Evolutionary conservation across 2,797 vertebrate species (phyloP).

Genomic region (Halcyon smyrnensis): DNA sequence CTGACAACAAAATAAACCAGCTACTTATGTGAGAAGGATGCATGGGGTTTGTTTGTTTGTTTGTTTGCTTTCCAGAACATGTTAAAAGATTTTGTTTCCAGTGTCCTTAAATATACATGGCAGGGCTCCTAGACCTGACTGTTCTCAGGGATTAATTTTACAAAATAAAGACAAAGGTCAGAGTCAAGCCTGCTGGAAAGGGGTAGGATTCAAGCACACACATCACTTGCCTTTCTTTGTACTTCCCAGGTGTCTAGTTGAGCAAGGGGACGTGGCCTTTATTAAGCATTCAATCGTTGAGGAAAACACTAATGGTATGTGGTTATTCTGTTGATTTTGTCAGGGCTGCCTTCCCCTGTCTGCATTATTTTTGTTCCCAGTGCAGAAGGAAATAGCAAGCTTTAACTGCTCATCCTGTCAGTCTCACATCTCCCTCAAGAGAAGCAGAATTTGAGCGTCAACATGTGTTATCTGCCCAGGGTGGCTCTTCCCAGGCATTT

Average conservation of each 20-base stretch:
- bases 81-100: background rate
- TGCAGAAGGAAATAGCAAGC: background rate
- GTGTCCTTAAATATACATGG: background rate
- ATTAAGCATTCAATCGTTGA: conserved; percentile 84
- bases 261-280: conserved; percentile 88
- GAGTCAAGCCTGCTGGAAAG: background rate
- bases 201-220: background rate
- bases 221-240: background rate
- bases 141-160: background rate
- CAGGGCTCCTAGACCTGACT: background rate
- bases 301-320: conserved; percentile 76
- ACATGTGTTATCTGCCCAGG: rapidly evolving
- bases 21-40: background rate
- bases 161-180: background rate
- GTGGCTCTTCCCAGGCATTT: background rate
- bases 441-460: background rate
- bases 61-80: background rate
- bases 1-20: background rate
- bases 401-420: background rate
- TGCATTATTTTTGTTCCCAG: background rate
- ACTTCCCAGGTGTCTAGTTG: conserved; percentile 84
- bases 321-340: too few relatives aligned
- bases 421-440: background rate
- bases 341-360: background rate
- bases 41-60: too few relatives aligned